A percentile compares a stretch with the other conserved stretches of the same genome.
phyloP scores from a whole-genome alignment of 2,888 invertebrate species.

The Tetrapedia diversipes region DNA sequence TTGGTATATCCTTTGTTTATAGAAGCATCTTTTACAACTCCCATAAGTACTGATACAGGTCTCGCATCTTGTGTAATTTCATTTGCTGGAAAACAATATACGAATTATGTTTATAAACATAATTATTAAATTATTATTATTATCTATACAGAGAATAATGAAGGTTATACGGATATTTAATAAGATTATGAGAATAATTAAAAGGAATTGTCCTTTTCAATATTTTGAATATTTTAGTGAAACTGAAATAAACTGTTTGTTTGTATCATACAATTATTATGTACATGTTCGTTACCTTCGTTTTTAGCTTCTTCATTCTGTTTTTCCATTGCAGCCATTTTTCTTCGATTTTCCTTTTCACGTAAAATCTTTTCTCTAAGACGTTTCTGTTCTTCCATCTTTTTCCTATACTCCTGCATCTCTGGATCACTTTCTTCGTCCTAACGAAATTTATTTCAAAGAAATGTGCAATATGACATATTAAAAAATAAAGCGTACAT shows the following conservation, averaged over 20 bases:
- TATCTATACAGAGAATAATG: neutral
- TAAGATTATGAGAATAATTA: neutral
- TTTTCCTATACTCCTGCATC: conserved; percentile 82
- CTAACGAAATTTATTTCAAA: conserved; percentile 41
- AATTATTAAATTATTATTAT: neutral
- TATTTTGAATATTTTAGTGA: neutral
- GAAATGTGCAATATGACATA: neutral
- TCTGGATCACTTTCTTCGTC: conserved; percentile 81
- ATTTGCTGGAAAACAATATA: conserved; percentile 52
- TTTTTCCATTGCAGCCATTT: conserved; percentile 81
- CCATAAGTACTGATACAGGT: conserved; percentile 63
- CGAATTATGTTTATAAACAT: neutral
- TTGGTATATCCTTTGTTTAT: conserved; percentile 66
- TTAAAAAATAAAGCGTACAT: neutral
- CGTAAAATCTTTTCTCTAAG: conserved; percentile 82
- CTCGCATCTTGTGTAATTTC: conserved; percentile 71
- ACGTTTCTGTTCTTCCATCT: conserved; percentile 83
- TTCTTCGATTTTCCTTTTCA: conserved; percentile 83
- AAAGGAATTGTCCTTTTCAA: neutral
- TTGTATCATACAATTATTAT: no score
- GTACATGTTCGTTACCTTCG: conserved; percentile 70
- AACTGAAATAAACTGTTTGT: no score
- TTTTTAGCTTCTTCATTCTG: conserved; percentile 71
- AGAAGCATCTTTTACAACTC: conserved; percentile 70
- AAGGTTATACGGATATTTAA: neutral